Base-by-base conservation (phyloP, 1,140 invertebrate genomes). In the Thaumatotibia leucotreta region DNA sequence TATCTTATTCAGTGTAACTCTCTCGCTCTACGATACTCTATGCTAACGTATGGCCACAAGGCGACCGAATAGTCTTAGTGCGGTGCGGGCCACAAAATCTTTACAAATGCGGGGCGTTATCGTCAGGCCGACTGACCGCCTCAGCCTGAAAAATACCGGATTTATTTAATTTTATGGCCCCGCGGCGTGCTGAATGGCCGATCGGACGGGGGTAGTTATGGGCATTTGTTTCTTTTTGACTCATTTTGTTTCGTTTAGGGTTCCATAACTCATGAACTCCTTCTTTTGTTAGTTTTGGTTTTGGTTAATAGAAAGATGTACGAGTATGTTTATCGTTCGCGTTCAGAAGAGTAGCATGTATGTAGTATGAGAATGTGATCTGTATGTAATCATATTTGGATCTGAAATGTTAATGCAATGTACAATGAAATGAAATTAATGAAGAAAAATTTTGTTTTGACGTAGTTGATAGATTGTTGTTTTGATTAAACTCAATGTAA, bases 121-220 rank as follows among this genome's bases (percentile, higher is more conserved):
- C 88, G 85, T 67, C 75, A 71, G 81, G 73, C 83, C 88, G 83
- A 88, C 88, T 88, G 87, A 89, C 85, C 83, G 78, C 73, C 72
- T 88, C 84, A 86, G 82, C 81, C 83, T 90, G 88, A 90, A 90
- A 90, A 90, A 90, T 90, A 83, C 88, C 80, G 84, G 88, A 86
- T 88, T 90, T 90, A 90, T 88, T 88, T 84, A 88, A 88, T 88
- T 88, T 89, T 87, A 89, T 88, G 85, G 80, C 79, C 80, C 39
- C 67, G 84, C 84, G 79, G 77, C 86, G 88, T 87, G 86, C 84
- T 84, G 86, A 88, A 87, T 88, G 83, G 79, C 69, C 81, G 85
- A 87, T 88, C 87, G 83, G 80, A 64, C 64, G 52, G 73, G 70
- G 67, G 69, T 69, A 29, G 27, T 52, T 52, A 63, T 70, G 65